These are phyloP conservation scores for Agrochola lota DNA, from an alignment of 2,888 invertebrate species.

Conservation along the genomic window DNA sequence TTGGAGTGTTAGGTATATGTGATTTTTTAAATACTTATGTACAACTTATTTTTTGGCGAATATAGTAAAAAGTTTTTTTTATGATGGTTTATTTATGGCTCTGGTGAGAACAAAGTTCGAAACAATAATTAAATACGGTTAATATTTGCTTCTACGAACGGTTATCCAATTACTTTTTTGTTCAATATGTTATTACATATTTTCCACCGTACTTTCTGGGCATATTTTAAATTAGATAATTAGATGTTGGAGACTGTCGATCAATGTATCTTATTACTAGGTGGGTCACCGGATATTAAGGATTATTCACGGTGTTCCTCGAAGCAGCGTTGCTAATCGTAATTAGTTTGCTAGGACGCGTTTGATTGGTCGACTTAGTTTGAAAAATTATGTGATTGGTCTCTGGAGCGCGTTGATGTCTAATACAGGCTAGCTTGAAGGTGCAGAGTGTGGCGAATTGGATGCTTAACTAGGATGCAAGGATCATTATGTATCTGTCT, in stretches of 20 bases:
- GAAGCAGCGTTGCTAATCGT: conserved; percentile 56
- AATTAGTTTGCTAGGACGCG: conserved; percentile 51
- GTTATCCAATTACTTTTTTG: conserved; percentile 38
- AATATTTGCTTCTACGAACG: conserved; percentile 10
- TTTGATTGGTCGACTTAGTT: conserved; percentile 22
- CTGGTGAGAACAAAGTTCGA: background rate
- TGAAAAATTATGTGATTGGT: conserved; percentile 11
- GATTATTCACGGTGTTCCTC: conserved; percentile 58
- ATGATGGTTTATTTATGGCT: background rate
- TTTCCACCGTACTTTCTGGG: conserved; percentile 14
- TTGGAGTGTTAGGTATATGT: background rate
- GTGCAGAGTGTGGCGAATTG: conserved; percentile 31
- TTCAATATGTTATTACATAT: conserved; percentile 2
- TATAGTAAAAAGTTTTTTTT: background rate
- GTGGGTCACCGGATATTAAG: conserved; percentile 49
- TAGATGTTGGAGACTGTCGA: conserved; percentile 30
- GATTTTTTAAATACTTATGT: background rate
- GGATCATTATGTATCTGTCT: conserved; percentile 9
- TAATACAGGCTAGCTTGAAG: conserved; percentile 25
- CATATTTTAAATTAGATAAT: conserved; percentile 42
- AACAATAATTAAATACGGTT: conserved; percentile 17
- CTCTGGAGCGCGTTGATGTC: conserved; percentile 49
- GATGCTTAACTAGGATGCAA: conserved; percentile 1
- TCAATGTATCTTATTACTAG: conserved; percentile 50
- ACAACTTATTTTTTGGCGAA: background rate